phyloP scores from a whole-genome alignment of 2,888 invertebrate species.

The Julus scanicus region DNA sequence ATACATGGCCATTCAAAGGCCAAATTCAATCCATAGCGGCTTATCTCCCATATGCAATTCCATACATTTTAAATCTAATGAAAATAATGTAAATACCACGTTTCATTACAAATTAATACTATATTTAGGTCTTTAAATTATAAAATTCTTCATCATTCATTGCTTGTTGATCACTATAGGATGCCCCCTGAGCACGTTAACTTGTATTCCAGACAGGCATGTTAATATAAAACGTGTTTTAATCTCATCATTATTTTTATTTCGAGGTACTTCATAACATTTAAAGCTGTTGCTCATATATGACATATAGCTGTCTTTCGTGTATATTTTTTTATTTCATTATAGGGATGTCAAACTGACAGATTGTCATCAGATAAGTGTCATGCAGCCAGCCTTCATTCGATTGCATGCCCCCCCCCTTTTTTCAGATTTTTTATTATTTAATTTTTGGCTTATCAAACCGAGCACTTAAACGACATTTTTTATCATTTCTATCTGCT shows the following conservation, averaged over 20 bases:
- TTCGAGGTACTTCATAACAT: neutral
- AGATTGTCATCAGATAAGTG: neutral
- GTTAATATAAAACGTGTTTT: neutral
- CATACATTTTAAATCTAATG: too few relatives aligned
- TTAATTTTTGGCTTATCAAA: constrained; percentile 34
- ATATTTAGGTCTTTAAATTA: too few relatives aligned
- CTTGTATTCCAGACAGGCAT: too few relatives aligned
- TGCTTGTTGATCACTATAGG: too few relatives aligned
- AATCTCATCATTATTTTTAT: neutral
- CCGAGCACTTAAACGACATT: neutral
- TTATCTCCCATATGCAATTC: too few relatives aligned
- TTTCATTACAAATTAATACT: too few relatives aligned
- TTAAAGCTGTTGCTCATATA: neutral
- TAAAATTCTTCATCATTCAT: too few relatives aligned
- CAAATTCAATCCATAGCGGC: too few relatives aligned
- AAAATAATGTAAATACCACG: too few relatives aligned
- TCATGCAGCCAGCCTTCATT: neutral
- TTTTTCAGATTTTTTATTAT: constrained; percentile 20
- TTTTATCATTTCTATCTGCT: constrained; percentile 13
- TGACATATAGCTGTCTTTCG: neutral
- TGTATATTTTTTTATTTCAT: constrained; percentile 9
- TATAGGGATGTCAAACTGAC: neutral
- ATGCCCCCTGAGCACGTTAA: too few relatives aligned
- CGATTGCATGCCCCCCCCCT: neutral
- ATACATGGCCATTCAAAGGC: too few relatives aligned